phyloP scores from a whole-genome alignment of 2,797 vertebrate genomes.

The Schizopygopsis pylzovi region DNA sequence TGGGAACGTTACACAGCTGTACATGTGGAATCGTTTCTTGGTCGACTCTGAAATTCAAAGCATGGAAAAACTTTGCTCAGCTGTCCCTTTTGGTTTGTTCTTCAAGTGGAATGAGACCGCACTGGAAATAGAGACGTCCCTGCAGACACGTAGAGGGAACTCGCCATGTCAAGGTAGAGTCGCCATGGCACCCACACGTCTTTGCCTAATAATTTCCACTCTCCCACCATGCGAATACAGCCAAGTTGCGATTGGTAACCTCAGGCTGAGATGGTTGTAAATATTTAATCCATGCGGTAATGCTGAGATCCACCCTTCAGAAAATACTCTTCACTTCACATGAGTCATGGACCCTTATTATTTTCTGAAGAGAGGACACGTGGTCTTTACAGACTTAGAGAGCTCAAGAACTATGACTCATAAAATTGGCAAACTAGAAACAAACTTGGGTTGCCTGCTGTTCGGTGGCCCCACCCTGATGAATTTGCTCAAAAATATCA shows the following conservation, averaged over 20 bases:
- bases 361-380: slow-evolving; percentile 42
- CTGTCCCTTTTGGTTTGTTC: slow-evolving; percentile 72
- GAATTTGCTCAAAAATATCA: neutral
- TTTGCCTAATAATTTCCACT: slow-evolving; percentile 51
- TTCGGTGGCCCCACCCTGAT: neutral
- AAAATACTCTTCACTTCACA: slow-evolving; percentile 69
- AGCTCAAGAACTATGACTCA: slow-evolving; percentile 34
- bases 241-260: slow-evolving; percentile 68
- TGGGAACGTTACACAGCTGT: slow-evolving; percentile 77
- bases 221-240: slow-evolving; percentile 42
- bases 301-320: slow-evolving; percentile 77
- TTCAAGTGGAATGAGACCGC: slow-evolving; percentile 73
- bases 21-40: slow-evolving; percentile 79
- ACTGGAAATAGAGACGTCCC: slow-evolving; percentile 72
- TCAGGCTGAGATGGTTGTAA: slow-evolving; percentile 70
- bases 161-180: slow-evolving; percentile 76
- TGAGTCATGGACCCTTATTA: slow-evolving; percentile 57
- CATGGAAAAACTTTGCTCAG: slow-evolving; percentile 77
- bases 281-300: slow-evolving; percentile 77
- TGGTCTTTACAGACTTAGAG: slow-evolving; percentile 31
- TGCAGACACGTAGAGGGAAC: slow-evolving; percentile 62
- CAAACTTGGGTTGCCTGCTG: neutral
- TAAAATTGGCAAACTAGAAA: no score
- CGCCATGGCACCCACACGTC: neutral
- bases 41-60: slow-evolving; percentile 69